Base-by-base conservation (phyloP, 2,797 vertebrate genomes). In the Eurystomus glaucurus region DNA sequence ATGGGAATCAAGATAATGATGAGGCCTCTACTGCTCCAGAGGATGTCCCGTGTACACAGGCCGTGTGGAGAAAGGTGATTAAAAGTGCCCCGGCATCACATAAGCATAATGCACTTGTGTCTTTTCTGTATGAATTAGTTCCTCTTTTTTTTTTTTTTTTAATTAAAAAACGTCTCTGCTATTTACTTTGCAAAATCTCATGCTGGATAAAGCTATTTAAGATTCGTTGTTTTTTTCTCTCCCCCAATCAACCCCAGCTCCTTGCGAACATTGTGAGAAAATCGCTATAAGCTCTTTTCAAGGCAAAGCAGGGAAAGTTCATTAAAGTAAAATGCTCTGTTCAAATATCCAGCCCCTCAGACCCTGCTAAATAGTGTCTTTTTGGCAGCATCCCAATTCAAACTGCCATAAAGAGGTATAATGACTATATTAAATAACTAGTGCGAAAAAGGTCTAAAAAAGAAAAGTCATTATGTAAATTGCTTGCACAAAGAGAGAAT, bases 341-440 rank as follows among this genome's bases (percentile, higher is more conserved):
- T 95, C 45, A 89, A 91, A 81, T 41, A 82, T 28, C 33, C 35
- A 92, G 14, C 26, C 22, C 33, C 48, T 68, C 68, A 80, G 54
- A 92, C 52, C 39, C 39, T 69, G 48, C 61, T 85, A 90, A 94
- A 94, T 28, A 52, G 29, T 54, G n/a, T 72, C n/a, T 77, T 95
- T 88, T 82, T 94, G 74, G 85, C 83, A 92, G 46, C 58, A 71
- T 69, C 66, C 71, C 82, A 91, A 22, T 85, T 90, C 37, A 93
- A 94, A 89, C 58, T 88, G 48, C 50, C 58, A 46, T 55, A 92
- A 81, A 25, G 37, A 70, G 35, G 6, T 79, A 29, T 74, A 95
- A 93, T 75, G 71, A 68, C 78, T 95, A 35, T 33, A 92, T 94
- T 93, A 93, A 97, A 77, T 60, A 92, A 88, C 22, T 43, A 48